phyloP scores from a whole-genome alignment of 2,888 invertebrate species.

The Tubulanus polymorphus region DNA sequence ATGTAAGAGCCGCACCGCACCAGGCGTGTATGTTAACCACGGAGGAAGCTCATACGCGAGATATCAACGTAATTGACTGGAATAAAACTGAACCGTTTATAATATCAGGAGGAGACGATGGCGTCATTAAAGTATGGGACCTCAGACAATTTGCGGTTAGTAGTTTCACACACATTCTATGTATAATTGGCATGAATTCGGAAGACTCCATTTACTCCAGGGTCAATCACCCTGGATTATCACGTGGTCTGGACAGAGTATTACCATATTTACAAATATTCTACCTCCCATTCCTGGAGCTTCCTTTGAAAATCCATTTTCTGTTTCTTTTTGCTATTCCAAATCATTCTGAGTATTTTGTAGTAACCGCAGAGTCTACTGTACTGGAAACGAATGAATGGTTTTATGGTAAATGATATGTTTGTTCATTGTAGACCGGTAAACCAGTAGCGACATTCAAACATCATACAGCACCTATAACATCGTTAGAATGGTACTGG shows the following conservation, averaged over 20 bases:
- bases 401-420: background rate
- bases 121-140: constrained; percentile 92
- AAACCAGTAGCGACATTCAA: constrained; percentile 88
- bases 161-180: no score
- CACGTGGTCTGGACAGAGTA: no score
- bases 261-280: background rate
- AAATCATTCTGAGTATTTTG: no score
- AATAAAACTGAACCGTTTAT: constrained; percentile 82
- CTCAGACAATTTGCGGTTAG: constrained; percentile 60
- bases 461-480: constrained; percentile 89
- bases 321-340: no score
- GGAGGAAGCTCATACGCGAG: constrained; percentile 79
- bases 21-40: constrained; percentile 90
- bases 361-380: no score
- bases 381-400: no score
- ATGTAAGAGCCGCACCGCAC: constrained; percentile 76
- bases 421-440: constrained; percentile 51
- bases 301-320: background rate
- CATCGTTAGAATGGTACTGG: constrained; percentile 96
- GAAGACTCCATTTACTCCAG: no score
- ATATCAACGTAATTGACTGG: constrained; percentile 98
- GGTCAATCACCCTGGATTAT: no score
- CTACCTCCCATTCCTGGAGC: background rate
- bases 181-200: no score
- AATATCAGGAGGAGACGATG: constrained; percentile 94